Base-by-base conservation (phyloP, 2,113 vertebrate species). In the Halcyon senegalensis region DNA sequence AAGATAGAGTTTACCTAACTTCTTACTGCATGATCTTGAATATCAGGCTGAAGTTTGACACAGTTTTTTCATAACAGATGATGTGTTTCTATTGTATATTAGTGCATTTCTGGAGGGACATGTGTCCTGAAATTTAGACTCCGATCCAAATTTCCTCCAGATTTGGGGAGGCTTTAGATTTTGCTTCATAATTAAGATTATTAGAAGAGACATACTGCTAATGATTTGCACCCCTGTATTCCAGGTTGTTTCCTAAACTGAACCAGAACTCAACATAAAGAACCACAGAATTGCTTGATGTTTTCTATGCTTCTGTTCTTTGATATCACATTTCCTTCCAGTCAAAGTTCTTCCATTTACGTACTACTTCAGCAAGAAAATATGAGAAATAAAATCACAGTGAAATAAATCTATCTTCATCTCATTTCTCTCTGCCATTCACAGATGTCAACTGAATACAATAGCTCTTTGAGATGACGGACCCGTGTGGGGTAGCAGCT, bases 381-480 rank as follows among this genome's bases (percentile, higher is more conserved):
- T 86, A 94, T 55, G 84, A 92, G 89, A 96, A 96, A 92, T 84
- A 87, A 92, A 96, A 91, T 89, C 77, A 76, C 62, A 85, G 77
- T 69, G 74, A 94, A 96, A 95, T 95, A 96, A 96, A 95, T 91
- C 92, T 87, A 82, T 92, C 96, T 95, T 89, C 88, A 64, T 96
- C 92, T 93, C 69, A 93, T 96, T 97, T 95, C 80, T 95, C 86
- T 92, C 74, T 92, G 89, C 73, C 92, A 66, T 84, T 93, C 80
- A 84, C 80, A 91, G 66, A 87, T 79, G 89, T 91, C 77, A 92
- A 20, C 48, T 94, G 75, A 75, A 81, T 79, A 97, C 92, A 97
- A 96, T 92, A 93, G 86, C 58, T 95, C 96, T 97, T 97, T 97
- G 92, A 97, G 66, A 87, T 76, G 84, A 64, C 2, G 2, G 89